Evolutionary conservation across 2,797 vertebrate species (phyloP), one percentile per base, ranked within the genome.

Genomic region (Glyptemys insculpta): DNA sequence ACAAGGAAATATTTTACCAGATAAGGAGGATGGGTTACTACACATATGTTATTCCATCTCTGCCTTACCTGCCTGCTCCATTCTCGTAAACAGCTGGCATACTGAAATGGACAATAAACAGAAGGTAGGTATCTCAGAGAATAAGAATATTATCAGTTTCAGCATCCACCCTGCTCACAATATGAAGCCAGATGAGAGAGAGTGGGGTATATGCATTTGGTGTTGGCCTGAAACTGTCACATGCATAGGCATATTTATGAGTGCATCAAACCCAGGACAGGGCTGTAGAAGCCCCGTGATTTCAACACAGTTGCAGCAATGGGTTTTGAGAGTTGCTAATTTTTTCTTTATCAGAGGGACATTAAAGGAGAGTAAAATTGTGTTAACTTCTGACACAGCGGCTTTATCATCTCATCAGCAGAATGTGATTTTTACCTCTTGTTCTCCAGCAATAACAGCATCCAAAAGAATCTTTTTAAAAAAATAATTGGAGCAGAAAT

Each of bases 401-500:
- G 81, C 21, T 84, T 87, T 85, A 93, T 74, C 86, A 85, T 79
- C 82, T 72, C 37, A 0, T 49, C 78, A 57, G 52, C 88, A 86
- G 79, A 23, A 79, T 0, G 2, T 81, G 81, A 21, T 81, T 65
- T 79, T 91, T 86, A 52, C 50, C 19, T 93, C 86, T 86, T 59
- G 50, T 49, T 95, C 92, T 95, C 31, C 82, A 88, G 72, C 0
- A 4, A 65, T 10, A 59, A 79, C 79, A 59, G 79, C 62, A 92
- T 52, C 85, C 83, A 79, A 62, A 57, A 81, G 52, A 88, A 62
- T 34, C 62, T 96, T 91, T 86, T 54, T 79, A 90, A 92, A 92
- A 88, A 91, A 88, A 59, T 88, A 96, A 89, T 87, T 95, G 91
- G 92, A 79, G 95, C 96, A 97, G 96, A 97, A 97, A 94, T 62